phyloP scores from a whole-genome alignment of 2,113 vertebrate species.

The Ciconia maguari region DNA sequence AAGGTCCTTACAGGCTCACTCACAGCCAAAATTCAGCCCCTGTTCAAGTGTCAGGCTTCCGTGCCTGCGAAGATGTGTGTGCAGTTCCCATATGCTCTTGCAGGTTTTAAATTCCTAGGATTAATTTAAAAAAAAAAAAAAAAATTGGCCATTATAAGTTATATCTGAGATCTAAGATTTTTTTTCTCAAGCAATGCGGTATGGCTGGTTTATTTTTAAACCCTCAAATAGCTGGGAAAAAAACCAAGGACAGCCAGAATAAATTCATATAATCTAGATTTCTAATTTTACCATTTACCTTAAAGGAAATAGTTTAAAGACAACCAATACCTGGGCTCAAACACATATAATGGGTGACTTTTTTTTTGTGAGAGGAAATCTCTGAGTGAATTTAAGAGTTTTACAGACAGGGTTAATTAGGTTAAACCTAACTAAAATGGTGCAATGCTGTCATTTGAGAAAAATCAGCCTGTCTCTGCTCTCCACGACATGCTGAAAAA shows the following conservation, averaged over 20 bases:
- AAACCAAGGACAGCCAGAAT: not conserved
- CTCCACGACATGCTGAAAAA: not conserved
- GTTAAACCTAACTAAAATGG: not conserved
- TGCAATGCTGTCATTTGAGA: not conserved
- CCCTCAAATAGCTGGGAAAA: not conserved
- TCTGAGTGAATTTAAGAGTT: not conserved
- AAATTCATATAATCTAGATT: not conserved
- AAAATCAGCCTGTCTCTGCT: not conserved
- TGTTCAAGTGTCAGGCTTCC: not conserved
- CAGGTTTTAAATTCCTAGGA: not conserved
- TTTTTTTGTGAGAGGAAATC: not conserved
- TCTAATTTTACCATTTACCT: not conserved
- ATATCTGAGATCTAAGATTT: not conserved
- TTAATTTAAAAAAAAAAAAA: not conserved
- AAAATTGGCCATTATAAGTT: not conserved
- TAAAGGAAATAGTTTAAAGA: not conserved
- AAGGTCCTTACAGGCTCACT: not conserved
- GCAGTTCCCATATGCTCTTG: not conserved
- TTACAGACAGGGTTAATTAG: not conserved
- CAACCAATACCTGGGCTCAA: not conserved
- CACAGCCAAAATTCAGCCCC: not conserved
- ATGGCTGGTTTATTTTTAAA: constrained; percentile 37
- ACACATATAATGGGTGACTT: not conserved
- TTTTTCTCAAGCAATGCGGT: not conserved
- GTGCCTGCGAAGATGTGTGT: not conserved